Evolutionary conservation across 2,113 vertebrate species (phyloP), one percentile per base, ranked within the genome.

Genomic region (Caloenas nicobarica): DNA sequence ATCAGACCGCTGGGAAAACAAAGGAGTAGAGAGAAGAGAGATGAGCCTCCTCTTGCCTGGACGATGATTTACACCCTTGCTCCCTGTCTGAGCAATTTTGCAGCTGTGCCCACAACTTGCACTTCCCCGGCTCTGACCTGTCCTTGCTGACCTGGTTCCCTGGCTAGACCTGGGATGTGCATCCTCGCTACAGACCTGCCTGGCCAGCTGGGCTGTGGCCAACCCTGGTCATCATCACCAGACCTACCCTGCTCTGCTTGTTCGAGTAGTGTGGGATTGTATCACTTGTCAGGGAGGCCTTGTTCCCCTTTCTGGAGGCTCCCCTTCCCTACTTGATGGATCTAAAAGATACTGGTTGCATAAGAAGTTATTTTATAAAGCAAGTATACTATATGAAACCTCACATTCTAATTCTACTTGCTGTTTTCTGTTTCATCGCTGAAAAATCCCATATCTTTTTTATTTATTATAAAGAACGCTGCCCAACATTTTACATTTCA

Each of bases 61-160:
- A 22, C 2, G 9, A 33, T 33, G n/a, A 68, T 68, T 92, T 58
- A 13, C 6, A 8, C 10, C 33, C 33, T 10, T 48, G 25, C 9
- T 31, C 14, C 19, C 33, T 70, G 24, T 8, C 12, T 4, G 7
- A 58, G 9, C 10, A 36, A 11, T 21, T 19, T 11, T 0, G 0
- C 25, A n/a, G 60, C 9, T 74, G 29, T 56, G 44, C 10, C 56
- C 34, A 7, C 38, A 53, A 26, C 58, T n/a, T 44, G 23, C 7
- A 11, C 7, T 11, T 54, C 15, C 24, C 29, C 33, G 23, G 8
- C 26, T 3, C 1, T 57, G 33, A 13, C 25, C 22, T 24, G 2
- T 40, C n/a, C 26, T 80, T 38, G 12, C 29, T 44, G n/a, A 50
- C 29, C 28, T 9, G 28, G 10, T 6, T 85, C 19, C 6, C 15